Evolutionary conservation across 2,888 invertebrate genomes (phyloP), one percentile per base, ranked within the genome.

Genomic region (Diloba caeruleocephala): DNA sequence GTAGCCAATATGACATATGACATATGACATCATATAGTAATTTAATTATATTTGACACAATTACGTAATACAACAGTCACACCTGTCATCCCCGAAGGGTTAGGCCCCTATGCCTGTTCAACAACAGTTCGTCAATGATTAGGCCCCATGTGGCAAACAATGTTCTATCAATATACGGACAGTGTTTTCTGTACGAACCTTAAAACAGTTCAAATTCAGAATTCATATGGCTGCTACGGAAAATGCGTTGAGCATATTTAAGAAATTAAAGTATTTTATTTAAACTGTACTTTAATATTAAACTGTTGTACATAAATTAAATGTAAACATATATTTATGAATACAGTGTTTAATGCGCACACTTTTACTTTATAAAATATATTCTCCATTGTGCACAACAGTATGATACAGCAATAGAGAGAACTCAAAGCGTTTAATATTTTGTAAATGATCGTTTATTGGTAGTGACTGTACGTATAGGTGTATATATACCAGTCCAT

Each of bases 401-500:
- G 12, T 37, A 37, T 13, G 29, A 29, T 53, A 17, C 48, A 42
- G 21, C 19, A 25, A 38, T 50, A 49, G 34, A 51, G 17, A 2
- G 7, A 59, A 14, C 14, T 57, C 52, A 54, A 50, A 48, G 48
- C 36, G 46, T 45, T 56, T 56, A 42, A 61, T 67, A 56, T 54
- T 71, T 67, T 54, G 46, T 32, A 67, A 64, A 71, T 63, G 37
- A 62, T 59, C 67, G 72, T 66, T 66, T 72, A 71, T 71, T 66
- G 66, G 66, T 54, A 41, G 58, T 36, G 42, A 65, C 53, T 65
- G 59, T 57, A 50, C 58, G 48, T 67, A 71, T 70, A 58, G 74
- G 74, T 74, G 76, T 69, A 63, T 71, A 60, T 66, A 65, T 65
- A 71, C 51, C 57, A 64, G 67, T 46, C 67, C 69, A 72, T 66